Evolutionary conservation across 2,113 vertebrate species (phyloP).

Genomic region (Typhlomys cinereus): DNA sequence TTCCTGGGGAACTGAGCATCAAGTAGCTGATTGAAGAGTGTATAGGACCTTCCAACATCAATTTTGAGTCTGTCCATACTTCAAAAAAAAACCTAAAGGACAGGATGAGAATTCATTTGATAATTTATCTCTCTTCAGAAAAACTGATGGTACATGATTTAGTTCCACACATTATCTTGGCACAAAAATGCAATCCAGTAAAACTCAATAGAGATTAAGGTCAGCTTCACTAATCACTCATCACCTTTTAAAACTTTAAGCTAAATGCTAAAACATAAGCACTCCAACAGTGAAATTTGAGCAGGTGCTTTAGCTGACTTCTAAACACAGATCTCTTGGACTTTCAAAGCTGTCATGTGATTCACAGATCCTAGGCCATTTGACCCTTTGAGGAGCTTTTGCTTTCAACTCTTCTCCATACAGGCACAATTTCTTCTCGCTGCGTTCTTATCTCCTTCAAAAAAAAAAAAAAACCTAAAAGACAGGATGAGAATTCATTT

Average conservation of each 20-base stretch:
- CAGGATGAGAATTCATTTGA: neutral
- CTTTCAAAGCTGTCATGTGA: constrained; percentile 36
- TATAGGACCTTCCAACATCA: neutral
- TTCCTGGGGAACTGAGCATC: neutral
- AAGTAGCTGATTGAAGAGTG: neutral
- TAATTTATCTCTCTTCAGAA: constrained; percentile 7
- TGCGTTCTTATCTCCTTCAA: neutral
- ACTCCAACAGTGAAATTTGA: constrained; percentile 51
- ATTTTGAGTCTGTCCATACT: neutral
- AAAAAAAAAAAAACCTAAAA: constrained; percentile 8
- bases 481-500: neutral
- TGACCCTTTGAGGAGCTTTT: neutral
- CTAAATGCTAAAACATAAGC: constrained; percentile 37
- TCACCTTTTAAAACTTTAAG: constrained; percentile 62
- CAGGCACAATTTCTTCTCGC: neutral
- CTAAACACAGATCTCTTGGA: constrained; percentile 41
- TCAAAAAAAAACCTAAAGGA: neutral
- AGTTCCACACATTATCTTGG: neutral
- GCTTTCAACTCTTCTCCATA: constrained; percentile 22
- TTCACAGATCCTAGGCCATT: constrained; percentile 26
- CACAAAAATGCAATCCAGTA: constrained; percentile 37
- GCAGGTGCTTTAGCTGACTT: constrained; percentile 48
- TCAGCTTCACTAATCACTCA: constrained; percentile 61
- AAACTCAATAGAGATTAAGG: constrained; percentile 19
- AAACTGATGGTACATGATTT: neutral